A percentile compares a stretch with the other conserved stretches of the same genome.
phyloP scores from a whole-genome alignment of 2,113 vertebrate species.

The Alaudala cheleensis region DNA sequence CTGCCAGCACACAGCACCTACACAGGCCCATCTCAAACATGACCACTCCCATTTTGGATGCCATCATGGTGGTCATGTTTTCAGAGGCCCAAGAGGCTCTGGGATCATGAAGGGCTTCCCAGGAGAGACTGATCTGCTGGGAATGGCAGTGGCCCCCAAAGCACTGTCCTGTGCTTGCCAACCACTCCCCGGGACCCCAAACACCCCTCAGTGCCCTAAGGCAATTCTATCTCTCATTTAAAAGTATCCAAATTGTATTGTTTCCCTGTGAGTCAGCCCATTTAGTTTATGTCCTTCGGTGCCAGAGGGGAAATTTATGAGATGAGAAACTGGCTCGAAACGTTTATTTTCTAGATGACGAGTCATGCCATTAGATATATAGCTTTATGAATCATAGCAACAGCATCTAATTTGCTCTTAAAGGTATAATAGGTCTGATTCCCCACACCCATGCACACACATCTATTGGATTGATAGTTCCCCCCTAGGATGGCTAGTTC shows the following conservation, averaged over 20 bases:
- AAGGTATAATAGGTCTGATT: conserved; percentile 78
- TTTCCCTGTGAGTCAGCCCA: conserved; percentile 67
- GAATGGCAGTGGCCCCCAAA: not conserved
- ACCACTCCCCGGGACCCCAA: not conserved
- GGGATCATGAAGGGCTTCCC: not conserved
- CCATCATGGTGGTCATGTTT: not conserved
- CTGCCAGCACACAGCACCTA: not conserved
- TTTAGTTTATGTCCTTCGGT: conserved; percentile 62
- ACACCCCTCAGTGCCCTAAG: not conserved
- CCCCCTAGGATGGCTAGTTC: conserved; percentile 58
- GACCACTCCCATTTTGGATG: not conserved
- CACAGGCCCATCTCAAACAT: not conserved
- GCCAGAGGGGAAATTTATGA: conserved; percentile 69
- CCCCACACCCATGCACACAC: conserved; percentile 58
- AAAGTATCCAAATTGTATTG: conserved; percentile 66
- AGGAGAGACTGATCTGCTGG: not conserved
- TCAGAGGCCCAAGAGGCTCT: not conserved
- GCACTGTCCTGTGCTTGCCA: accelerated
- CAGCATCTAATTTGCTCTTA: conserved; percentile 81
- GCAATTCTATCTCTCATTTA: conserved; percentile 49
- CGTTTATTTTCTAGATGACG: conserved; percentile 63
- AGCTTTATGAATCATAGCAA: conserved; percentile 81
- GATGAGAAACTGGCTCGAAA: conserved; percentile 66
- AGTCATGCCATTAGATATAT: conserved; percentile 73
- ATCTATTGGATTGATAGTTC: conserved; percentile 64